Evolutionary conservation across 2,888 invertebrate genomes (phyloP).

Genomic region (Micoletzkya japonica): DNA sequence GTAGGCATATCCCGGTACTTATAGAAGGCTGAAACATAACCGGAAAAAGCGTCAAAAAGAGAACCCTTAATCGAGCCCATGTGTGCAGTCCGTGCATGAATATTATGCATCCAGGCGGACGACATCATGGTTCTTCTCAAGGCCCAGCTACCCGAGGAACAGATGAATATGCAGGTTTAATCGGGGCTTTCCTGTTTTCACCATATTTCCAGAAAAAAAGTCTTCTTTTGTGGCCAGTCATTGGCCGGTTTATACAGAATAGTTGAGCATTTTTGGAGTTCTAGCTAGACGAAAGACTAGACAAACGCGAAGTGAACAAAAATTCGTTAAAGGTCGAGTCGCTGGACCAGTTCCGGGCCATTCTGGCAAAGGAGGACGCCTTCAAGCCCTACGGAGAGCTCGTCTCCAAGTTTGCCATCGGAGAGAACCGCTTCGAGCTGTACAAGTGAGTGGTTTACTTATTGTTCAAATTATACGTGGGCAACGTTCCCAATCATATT

Average conservation of each 20-base stretch:
- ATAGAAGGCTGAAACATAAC: too few relatives aligned
- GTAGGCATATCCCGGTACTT: too few relatives aligned
- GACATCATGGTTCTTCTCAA: conserved; percentile 46
- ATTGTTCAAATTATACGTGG: not conserved
- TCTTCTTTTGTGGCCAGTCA: too few relatives aligned
- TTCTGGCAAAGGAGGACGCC: conserved; percentile 67
- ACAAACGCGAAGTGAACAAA: too few relatives aligned
- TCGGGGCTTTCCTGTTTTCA: too few relatives aligned
- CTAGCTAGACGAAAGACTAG: too few relatives aligned
- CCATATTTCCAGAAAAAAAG: too few relatives aligned
- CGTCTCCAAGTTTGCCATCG: conserved; percentile 65
- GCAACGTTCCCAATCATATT: too few relatives aligned
- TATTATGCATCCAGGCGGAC: conserved; percentile 43
- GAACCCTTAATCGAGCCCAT: too few relatives aligned
- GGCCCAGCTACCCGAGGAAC: conserved; percentile 42
- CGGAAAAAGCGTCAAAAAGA: too few relatives aligned
- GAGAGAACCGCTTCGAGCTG: conserved; percentile 36
- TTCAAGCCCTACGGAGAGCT: conserved; percentile 80
- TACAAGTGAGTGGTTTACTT: conserved; percentile 31
- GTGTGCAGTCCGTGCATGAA: not conserved
- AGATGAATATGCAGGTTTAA: conserved; percentile 38
- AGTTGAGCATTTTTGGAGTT: too few relatives aligned
- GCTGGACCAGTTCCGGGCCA: conserved; percentile 30
- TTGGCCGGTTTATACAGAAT: too few relatives aligned
- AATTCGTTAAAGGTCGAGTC: conserved; percentile 34